Percentiles rank a stretch among this genome's conserved stretches.
phyloP scores from a whole-genome alignment of 2,113 vertebrate species.

The Syngnathus scovelli region DNA sequence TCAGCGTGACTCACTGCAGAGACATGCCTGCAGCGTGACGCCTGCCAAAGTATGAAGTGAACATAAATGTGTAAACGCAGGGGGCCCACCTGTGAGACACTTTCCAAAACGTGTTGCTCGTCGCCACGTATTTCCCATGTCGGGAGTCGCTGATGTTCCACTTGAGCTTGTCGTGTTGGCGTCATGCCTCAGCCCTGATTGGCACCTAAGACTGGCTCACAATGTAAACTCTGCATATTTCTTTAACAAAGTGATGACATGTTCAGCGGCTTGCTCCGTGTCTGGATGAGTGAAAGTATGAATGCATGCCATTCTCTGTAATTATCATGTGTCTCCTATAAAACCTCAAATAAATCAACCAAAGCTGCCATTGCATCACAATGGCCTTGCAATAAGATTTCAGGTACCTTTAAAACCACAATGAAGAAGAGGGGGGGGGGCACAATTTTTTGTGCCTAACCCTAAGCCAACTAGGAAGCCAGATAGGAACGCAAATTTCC shows the following conservation, averaged over 20 bases:
- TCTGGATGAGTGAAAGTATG: slow-evolving; percentile 9
- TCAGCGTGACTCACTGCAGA: slow-evolving; percentile 1
- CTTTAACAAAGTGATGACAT: slow-evolving; percentile 7
- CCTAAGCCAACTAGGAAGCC: too few relatives aligned
- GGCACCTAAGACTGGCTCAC: background rate
- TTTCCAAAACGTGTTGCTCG: background rate
- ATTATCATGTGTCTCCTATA: background rate
- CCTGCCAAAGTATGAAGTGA: slow-evolving; percentile 8
- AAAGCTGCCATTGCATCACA: background rate
- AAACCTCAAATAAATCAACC: slow-evolving; percentile 8
- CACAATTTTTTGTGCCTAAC: too few relatives aligned
- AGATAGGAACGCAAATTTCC: too few relatives aligned
- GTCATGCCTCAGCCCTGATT: background rate
- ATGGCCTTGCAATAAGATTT: background rate
- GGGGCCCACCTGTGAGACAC: slow-evolving; percentile 4
- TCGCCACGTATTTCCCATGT: background rate
- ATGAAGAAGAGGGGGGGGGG: too few relatives aligned
- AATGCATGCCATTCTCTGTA: background rate
- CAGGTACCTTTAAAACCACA: background rate
- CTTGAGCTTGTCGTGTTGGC: background rate
- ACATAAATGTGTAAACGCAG: background rate
- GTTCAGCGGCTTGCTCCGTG: background rate
- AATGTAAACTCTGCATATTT: slow-evolving; percentile 12
- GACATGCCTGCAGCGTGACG: slow-evolving; percentile 4
- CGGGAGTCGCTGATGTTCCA: background rate